Evolutionary conservation across 2,888 invertebrate species (phyloP), one percentile per base, ranked within the genome.

Genomic region (Xanthia icteritia): DNA sequence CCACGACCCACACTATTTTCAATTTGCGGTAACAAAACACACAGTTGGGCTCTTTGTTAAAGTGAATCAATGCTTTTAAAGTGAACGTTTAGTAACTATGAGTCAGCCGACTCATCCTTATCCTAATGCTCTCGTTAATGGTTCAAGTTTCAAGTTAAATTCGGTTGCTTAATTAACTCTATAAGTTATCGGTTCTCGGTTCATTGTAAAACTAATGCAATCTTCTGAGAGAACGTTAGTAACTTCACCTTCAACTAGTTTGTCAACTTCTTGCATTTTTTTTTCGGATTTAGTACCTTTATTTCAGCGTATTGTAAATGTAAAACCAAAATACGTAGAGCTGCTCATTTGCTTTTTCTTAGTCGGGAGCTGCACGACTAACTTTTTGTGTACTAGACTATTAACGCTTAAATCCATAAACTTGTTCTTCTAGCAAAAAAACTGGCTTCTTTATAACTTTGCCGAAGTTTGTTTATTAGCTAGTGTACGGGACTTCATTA

Each of bases 61-160:
- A 87, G 69, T 77, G 66, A 84, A 82, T 86, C 81, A 86, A 85
- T 86, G 84, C 77, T 82, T 86, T 87, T 81, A 86, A 87, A 88
- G 77, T 80, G 79, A 82, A 67, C 81, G 77, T 83, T 88, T 81
- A 84, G 79, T 87, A 81, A 85, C 73, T 88, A 69, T 66, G 68
- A 83, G 81, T 83, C 78, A 83, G 81, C 76, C 79, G 75, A 82
- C 77, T 85, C 79, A 83, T 86, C 77, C 79, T 83, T 77, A 84
- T 83, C 84, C 89, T 90, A 91, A 91, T 89, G 88, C 87, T 85
- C 84, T 80, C 86, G 91, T 89, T 91, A 91, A 91, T 91, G 90
- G 90, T 87, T 84, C 86, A 91, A 91, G 91, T 91, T 91, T 88
- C 86, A 82, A 89, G 86, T 89, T 89, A 87, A 83, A 88, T 88